Conservation (phyloP, 2,113 vertebrate species). For the Catharus bicknelli region DNA sequence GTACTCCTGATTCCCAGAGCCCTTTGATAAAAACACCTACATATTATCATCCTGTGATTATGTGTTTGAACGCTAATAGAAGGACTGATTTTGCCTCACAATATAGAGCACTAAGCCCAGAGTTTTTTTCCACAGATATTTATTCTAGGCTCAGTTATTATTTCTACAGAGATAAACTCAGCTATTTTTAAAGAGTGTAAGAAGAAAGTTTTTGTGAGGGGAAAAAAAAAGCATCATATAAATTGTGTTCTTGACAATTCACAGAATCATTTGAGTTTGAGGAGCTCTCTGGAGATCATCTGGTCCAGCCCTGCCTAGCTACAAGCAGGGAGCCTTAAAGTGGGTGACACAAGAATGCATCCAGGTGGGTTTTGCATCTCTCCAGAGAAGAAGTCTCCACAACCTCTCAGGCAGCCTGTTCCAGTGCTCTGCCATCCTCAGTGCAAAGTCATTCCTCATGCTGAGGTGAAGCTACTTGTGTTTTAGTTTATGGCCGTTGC, state of each 20-base stretch:
- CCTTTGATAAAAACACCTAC: no score
- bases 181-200: background rate
- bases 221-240: background rate
- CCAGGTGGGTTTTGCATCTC: background rate
- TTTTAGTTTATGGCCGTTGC: background rate
- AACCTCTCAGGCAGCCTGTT: background rate
- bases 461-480: background rate
- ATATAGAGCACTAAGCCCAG: background rate
- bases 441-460: background rate
- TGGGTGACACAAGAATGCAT: background rate
- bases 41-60: no score
- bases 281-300: background rate
- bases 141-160: background rate
- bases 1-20: no score
- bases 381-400: background rate
- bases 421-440: background rate
- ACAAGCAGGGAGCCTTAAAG: background rate
- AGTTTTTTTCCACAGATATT: background rate
- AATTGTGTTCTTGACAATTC: background rate
- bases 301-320: fast-evolving
- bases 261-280: background rate
- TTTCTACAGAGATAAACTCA: background rate
- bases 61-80: no score
- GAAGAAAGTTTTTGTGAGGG: background rate
- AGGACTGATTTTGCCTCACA: background rate